Percentiles rank a stretch among this genome's conserved stretches.
Conservation (phyloP, 1,140 invertebrate species). For the Drosophila micromelanica region DNA sequence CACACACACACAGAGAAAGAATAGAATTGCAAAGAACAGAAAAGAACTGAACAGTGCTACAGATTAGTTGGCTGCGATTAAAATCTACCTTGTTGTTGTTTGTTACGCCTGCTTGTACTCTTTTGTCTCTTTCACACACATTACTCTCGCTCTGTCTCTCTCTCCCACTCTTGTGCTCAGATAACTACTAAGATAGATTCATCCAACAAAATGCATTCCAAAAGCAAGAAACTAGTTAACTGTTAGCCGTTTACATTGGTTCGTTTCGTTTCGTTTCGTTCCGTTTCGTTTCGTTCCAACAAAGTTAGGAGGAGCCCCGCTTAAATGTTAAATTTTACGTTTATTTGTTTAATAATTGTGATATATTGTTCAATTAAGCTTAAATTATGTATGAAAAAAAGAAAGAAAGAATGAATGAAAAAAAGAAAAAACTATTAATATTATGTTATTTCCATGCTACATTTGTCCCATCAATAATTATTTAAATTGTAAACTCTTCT, state of each 20-base stretch:
- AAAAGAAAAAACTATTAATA: constrained; percentile 45
- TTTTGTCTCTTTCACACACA: constrained; percentile 1
- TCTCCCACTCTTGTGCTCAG: neutral
- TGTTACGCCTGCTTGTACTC: constrained; percentile 50
- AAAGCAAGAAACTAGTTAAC: constrained; percentile 80
- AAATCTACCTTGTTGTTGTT: constrained; percentile 75
- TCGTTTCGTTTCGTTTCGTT: constrained; percentile 18
- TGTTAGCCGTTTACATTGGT: constrained; percentile 44
- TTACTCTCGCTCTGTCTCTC: constrained; percentile 17
- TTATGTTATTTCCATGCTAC: constrained; percentile 11
- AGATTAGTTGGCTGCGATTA: constrained; percentile 77
- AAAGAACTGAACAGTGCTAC: constrained; percentile 56
- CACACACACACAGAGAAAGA: constrained; percentile 12
- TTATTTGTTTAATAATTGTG: constrained; percentile 77
- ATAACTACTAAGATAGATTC: constrained; percentile 29
- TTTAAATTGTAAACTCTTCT: constrained; percentile 50
- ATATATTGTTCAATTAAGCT: constrained; percentile 74
- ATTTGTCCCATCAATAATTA: constrained; percentile 27
- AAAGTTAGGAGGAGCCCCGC: constrained; percentile 10
- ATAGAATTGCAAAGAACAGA: constrained; percentile 26
- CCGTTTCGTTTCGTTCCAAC: constrained; percentile 16
- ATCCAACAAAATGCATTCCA: constrained; percentile 75
- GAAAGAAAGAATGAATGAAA: constrained; percentile 16
- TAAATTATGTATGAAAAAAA: constrained; percentile 64
- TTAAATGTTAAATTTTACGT: constrained; percentile 63